These are phyloP conservation scores for Exephanes ischioxanthus DNA, from an alignment of 2,888 invertebrate genomes.

Conservation along the genomic window DNA sequence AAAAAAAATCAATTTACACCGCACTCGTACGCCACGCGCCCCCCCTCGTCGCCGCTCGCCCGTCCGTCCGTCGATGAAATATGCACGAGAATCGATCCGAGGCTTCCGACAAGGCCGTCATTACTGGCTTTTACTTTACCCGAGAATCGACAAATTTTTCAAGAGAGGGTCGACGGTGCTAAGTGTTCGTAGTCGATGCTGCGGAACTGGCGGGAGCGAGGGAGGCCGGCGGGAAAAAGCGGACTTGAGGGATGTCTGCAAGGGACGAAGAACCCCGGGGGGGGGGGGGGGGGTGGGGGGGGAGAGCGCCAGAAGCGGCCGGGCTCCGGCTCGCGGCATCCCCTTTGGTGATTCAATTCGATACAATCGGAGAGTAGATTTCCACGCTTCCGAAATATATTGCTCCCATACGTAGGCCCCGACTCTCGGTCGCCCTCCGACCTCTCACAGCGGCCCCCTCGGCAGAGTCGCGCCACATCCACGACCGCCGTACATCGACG, in stretches of 20 bases:
- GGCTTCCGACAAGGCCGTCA: conserved; percentile 64
- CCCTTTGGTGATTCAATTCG: conserved; percentile 78
- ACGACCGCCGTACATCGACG: conserved; percentile 33
- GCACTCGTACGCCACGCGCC: background rate
- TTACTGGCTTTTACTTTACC: conserved; percentile 68
- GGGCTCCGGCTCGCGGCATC: conserved; percentile 63
- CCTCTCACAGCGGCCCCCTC: conserved; percentile 10
- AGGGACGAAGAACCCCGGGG: conserved; percentile 51
- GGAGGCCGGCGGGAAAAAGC: conserved; percentile 47
- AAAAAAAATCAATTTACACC: background rate
- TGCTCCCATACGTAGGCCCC: conserved; percentile 70
- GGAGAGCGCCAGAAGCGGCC: conserved; percentile 34
- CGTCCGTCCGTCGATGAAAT: conserved; percentile 36
- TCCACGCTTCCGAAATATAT: conserved; percentile 77
- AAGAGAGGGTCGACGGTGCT: conserved; percentile 63
- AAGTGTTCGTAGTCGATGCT: conserved; percentile 58
- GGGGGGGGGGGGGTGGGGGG: conserved; percentile 4
- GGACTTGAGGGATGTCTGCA: conserved; percentile 41
- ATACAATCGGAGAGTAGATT: conserved; percentile 79
- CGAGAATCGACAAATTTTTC: conserved; percentile 74
- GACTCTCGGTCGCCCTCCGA: conserved; percentile 57
- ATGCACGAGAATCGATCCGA: conserved; percentile 50
- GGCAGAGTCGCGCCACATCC: conserved; percentile 12
- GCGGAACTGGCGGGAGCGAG: conserved; percentile 52
- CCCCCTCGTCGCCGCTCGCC: background rate